Evolutionary conservation across 2,888 invertebrate genomes (phyloP), one percentile per base, ranked within the genome.

Genomic region (Oscheius myriophilus): DNA sequence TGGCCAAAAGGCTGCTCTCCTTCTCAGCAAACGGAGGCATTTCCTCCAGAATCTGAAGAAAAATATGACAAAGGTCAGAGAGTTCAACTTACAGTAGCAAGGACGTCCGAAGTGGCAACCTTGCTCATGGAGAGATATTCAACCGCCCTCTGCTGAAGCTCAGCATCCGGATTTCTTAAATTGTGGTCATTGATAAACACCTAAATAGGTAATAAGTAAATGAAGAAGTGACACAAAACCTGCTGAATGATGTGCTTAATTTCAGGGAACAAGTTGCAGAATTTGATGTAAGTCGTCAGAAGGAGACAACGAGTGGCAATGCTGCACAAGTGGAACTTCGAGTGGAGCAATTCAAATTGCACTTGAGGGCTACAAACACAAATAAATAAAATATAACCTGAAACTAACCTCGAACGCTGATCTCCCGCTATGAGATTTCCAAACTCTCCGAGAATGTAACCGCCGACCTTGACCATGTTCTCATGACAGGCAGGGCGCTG

Each of bases 391-490:
- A 52, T 16, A 52, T 33, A 52, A 51, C 9, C 9, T 42, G 9
- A 9, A 33, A 33, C 33, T 6, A 2, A 89, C 89, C 88, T 88
- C 55, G 97, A 98, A 69, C 97, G 91, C 72, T 94, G 93, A 88
- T 98, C 98, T 18, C 98, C 98, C 82, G 98, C 98, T 87, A 98
- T 98, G 72, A 99, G 91, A 89, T 99, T 99, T 64, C 98, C 98
- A 89, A 98, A 98, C 89, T 98, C 97, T 73, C 98, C 98, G 72
- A 98, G 91, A 84, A 99, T 97, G 86, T 98, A 98, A 39, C 97
- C 98, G 72, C 97, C 97, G 66, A 98, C 98, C 91, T 98, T 99
- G 1, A 98, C 97, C 98, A 99, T 98, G 88, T 99, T 99, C 89
- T 99, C 98, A 88, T 98, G 98, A 87, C 98, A 99, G 33, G 98